phyloP scores from a whole-genome alignment of 2,113 vertebrate genomes.

The Lagopus leucura region DNA sequence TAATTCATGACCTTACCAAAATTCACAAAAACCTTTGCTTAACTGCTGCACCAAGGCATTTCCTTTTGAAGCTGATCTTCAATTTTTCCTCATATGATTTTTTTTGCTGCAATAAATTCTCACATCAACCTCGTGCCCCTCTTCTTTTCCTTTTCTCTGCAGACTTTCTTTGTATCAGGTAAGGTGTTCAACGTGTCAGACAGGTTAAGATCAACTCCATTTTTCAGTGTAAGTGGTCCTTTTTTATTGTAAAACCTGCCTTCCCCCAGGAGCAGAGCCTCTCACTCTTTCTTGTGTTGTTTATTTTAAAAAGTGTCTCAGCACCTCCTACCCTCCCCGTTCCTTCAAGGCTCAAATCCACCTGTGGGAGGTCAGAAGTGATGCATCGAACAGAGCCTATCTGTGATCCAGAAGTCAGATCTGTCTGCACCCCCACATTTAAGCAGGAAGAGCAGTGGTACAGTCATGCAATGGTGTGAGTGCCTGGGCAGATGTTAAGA shows the following conservation, averaged over 20 bases:
- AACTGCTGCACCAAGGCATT: background rate
- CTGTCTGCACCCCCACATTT: accelerated
- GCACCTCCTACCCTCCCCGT: background rate
- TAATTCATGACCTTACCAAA: background rate
- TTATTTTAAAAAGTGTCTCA: background rate
- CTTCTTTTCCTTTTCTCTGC: background rate
- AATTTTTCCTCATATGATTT: background rate
- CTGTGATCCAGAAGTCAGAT: accelerated
- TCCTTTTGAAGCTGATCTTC: background rate
- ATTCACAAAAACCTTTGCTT: constrained; percentile 1
- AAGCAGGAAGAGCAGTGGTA: background rate
- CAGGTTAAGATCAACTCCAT: background rate
- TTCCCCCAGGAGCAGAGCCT: background rate
- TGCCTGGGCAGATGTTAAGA: background rate
- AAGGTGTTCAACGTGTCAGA: background rate
- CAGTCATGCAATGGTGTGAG: background rate
- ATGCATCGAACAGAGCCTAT: background rate
- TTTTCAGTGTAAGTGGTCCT: background rate
- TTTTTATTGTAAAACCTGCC: background rate
- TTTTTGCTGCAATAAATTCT: background rate
- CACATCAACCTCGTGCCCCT: background rate
- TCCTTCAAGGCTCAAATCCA: background rate
- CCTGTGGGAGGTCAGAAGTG: background rate
- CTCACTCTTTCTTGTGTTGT: background rate
- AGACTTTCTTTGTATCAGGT: background rate